Evolutionary conservation across 2,797 vertebrate species (phyloP), one percentile per base, ranked within the genome.

Genomic region (Notolepis coatsorum): DNA sequence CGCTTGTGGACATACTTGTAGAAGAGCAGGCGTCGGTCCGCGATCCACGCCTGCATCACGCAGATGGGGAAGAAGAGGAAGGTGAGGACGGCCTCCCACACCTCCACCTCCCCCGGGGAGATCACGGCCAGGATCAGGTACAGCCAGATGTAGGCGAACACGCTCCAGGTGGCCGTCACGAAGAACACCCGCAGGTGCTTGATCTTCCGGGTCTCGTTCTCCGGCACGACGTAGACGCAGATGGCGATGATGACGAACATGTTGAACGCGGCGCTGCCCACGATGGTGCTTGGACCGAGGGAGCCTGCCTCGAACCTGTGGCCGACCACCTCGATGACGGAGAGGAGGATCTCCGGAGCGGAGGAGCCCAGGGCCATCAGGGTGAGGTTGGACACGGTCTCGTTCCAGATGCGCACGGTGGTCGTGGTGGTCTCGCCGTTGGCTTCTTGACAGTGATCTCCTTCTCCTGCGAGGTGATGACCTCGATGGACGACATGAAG

Each of bases 401-500:
- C 95, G 3, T 96, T 96, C 95, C 95, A 96, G 68, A 96, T 84
- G 23, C 95, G 93, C 31, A 96, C 94, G 0, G 93, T 95, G 0
- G 95, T 91, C 0, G 92, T 95, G 0, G 90, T 93, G 0, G 92
- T 94, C 79, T 95, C 95, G 0, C 95, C 95, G 0, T 95, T 95
- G 9, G 88, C 70, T 93, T 93, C 79, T 94, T 94, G 76, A 94
- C 91, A 20, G 94, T 95, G 75, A 96, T 93, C 85, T 94, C 93
- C 35, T 93, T 94, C 68, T 96, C 95, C 84, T 95, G 95, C 9
- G 95, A 96, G 18, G 95, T 96, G 75, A 96, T 96, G 59, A 96
- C 95, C 81, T 96, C 95, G 0, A 96, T 95, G 7, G 94, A 94
- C 9, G 95, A 94, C 95, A 96, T 96, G 81, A 96, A 96, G 64